Evolutionary conservation across 2,113 vertebrate genomes (phyloP).

Genomic region (Epinephelus fuscoguttatus): DNA sequence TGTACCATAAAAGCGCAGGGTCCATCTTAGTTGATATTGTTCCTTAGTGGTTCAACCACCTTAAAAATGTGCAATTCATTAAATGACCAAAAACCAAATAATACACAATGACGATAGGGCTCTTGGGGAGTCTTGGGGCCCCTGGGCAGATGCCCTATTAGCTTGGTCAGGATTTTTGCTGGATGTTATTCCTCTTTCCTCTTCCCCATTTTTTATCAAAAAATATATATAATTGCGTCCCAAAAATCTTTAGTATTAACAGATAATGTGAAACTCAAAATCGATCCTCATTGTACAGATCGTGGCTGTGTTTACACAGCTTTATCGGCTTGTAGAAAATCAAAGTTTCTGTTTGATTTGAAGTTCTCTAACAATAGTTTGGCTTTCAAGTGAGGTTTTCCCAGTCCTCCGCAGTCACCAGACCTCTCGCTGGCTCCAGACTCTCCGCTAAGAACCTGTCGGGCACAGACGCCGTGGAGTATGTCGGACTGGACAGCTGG

Average conservation of each 20-base stretch:
- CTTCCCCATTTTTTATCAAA: neutral
- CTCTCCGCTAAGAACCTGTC: conserved; percentile 48
- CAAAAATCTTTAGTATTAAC: neutral
- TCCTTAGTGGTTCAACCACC: neutral
- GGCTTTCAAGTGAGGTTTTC: conserved; percentile 18
- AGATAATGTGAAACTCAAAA: neutral
- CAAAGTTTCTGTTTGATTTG: conserved; percentile 25
- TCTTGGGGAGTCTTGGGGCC: neutral
- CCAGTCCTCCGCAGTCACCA: conserved; percentile 20
- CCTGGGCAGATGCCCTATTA: neutral
- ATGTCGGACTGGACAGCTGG: conserved; percentile 74
- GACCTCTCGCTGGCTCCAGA: conserved; percentile 51
- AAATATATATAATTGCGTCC: too few relatives aligned
- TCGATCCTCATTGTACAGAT: neutral
- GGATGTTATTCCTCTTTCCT: neutral
- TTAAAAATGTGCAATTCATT: neutral
- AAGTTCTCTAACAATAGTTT: conserved; percentile 31
- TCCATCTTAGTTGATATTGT: neutral
- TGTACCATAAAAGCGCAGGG: neutral
- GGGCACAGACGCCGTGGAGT: conserved; percentile 48
- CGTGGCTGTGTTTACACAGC: neutral
- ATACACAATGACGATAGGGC: neutral
- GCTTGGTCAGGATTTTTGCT: neutral
- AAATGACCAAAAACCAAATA: neutral
- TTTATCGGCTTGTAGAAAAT: conserved; percentile 3